Evolutionary conservation across 2,797 vertebrate genomes (phyloP).

Genomic region (Chiroxiphia lanceolata): DNA sequence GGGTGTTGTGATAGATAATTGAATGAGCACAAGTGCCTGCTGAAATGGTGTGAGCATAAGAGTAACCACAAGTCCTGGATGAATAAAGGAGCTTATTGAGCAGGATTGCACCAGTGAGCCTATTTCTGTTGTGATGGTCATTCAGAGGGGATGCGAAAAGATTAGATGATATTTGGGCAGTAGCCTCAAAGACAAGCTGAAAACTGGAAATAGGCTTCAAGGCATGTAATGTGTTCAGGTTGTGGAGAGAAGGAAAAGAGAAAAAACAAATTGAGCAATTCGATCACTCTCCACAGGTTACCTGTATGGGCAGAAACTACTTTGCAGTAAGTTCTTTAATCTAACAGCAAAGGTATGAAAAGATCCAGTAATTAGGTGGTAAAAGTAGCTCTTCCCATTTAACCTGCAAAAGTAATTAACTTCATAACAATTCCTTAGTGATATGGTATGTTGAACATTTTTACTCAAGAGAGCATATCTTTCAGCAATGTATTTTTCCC

Average conservation of each 20-base stretch:
- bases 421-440: background rate
- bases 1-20: background rate
- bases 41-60: background rate
- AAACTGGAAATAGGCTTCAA: background rate
- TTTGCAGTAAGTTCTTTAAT: background rate
- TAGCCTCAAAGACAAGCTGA: background rate
- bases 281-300: background rate
- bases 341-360: background rate
- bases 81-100: background rate
- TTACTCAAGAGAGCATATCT: background rate
- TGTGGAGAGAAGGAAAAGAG: background rate
- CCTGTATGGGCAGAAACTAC: background rate
- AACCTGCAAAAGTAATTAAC: slow-evolving; percentile 36
- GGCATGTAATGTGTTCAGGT: background rate
- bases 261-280: background rate
- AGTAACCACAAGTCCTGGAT: background rate
- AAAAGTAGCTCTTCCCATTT: background rate
- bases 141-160: background rate
- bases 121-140: background rate
- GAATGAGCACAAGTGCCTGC: background rate
- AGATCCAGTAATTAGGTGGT: background rate
- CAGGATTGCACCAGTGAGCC: background rate
- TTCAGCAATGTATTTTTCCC: background rate
- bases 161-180: background rate
- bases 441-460: background rate